These are phyloP conservation scores for Apotomis betuletana DNA, from an alignment of 2,888 invertebrate species.

Conservation along the genomic window DNA sequence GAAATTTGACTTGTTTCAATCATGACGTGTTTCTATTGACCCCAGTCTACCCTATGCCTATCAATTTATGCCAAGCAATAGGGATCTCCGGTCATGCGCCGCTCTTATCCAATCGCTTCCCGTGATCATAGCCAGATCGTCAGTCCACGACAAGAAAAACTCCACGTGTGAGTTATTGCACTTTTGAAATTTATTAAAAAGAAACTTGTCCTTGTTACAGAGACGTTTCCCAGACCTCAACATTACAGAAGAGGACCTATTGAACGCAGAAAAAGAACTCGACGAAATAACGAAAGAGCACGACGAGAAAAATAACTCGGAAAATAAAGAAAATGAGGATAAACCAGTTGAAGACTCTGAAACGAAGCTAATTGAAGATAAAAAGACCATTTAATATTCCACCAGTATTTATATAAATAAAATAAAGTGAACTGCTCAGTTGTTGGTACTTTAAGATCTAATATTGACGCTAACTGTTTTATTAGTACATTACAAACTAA, in stretches of 20 bases:
- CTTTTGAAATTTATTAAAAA: background rate
- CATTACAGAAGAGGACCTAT: slow-evolving; percentile 75
- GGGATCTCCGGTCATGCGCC: too few relatives aligned
- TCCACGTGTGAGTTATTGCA: too few relatives aligned
- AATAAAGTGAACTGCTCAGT: background rate
- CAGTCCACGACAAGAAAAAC: too few relatives aligned
- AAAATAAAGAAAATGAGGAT: slow-evolving; percentile 23
- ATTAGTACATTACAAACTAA: too few relatives aligned
- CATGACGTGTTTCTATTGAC: too few relatives aligned
- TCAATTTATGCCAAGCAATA: too few relatives aligned
- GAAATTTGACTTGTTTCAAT: too few relatives aligned
- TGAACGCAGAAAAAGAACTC: slow-evolving; percentile 70
- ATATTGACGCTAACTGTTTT: background rate
- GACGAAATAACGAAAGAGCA: slow-evolving; percentile 68
- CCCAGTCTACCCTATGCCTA: too few relatives aligned
- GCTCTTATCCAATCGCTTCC: too few relatives aligned
- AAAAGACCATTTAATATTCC: slow-evolving; percentile 62
- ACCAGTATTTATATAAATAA: slow-evolving; percentile 16
- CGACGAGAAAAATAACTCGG: slow-evolving; percentile 48
- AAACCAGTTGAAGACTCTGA: slow-evolving; percentile 37
- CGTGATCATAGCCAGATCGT: too few relatives aligned
- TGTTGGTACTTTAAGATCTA: background rate
- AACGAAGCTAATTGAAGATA: slow-evolving; percentile 51
- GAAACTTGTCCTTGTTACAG: slow-evolving; percentile 53
- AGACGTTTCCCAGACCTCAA: slow-evolving; percentile 73